Conservation (phyloP, 2,888 invertebrate genomes). For the Rhamnusium bicolor region DNA sequence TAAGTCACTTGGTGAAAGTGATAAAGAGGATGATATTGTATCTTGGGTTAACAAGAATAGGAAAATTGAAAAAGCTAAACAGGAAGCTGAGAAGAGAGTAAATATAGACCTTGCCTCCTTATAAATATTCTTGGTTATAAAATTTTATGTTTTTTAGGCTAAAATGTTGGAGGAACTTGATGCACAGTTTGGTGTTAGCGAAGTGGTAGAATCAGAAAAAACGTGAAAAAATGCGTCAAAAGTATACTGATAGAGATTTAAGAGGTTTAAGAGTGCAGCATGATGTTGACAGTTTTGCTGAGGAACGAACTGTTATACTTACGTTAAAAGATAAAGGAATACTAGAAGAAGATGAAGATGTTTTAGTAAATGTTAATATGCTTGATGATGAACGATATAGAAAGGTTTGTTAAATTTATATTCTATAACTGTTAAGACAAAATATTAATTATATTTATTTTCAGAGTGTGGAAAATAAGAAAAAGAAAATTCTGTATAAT, state of each 20-base stretch:
- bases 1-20: constrained; percentile 80
- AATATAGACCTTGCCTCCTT: constrained; percentile 41
- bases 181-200: constrained; percentile 92
- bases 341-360: constrained; percentile 86
- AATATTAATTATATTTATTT: constrained; percentile 44
- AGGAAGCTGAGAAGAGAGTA: constrained; percentile 88
- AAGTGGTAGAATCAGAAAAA: constrained; percentile 87
- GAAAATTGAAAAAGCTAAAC: constrained; percentile 83
- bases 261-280: constrained; percentile 91
- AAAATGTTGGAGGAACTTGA: constrained; percentile 96
- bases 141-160: constrained; percentile 75
- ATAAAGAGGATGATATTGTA: constrained; percentile 82
- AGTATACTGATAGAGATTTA: constrained; percentile 83
- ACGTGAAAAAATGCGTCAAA: constrained; percentile 73
- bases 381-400: constrained; percentile 88
- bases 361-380: constrained; percentile 93
- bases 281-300: constrained; percentile 78
- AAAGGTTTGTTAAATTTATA: constrained; percentile 73
- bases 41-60: constrained; percentile 91
- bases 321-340: constrained; percentile 95
- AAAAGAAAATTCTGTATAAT: constrained; percentile 89
- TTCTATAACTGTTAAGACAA: neutral
- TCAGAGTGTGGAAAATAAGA: constrained; percentile 87
- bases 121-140: constrained; percentile 8
- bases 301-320: constrained; percentile 89